Evolutionary conservation across 2,888 invertebrate genomes (phyloP), one percentile per base, ranked within the genome.

Genomic region (Campopleginae sp.): DNA sequence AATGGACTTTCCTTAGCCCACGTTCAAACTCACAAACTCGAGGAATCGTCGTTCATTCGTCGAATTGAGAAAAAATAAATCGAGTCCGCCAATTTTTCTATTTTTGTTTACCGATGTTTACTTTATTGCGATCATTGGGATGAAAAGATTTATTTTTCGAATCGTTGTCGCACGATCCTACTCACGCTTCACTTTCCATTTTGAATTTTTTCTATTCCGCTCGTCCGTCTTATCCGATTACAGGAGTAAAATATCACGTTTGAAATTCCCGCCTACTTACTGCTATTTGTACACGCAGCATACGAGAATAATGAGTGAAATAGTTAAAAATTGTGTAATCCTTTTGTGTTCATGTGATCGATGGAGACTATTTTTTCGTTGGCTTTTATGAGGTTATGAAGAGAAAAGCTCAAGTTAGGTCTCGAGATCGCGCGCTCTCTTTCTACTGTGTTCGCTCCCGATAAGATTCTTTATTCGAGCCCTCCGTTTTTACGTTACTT

Each of bases 351-450:
- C 8, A 8, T 65, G n/a, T 38, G n/a, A 58, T 72, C 38, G 7
- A 23, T n/a, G 23, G 23, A 42, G 23, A 38, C 10, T 14, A 71
- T 80, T 83, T 82, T 33, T 48, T 61, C 42, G 65, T 44, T 78
- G 78, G 80, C 85, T 85, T 66, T 65, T 82, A 58, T 79, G 83
- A 19, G 61, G 17, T 23, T 42, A 31, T 38, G 23, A n/a, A 54
- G 38, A 74, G 19, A 44, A 68, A n/a, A 5, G 58, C 70, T 65
- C 72, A 84, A 74, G 75, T 76, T 78, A 75, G 63, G 71, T 84
- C 81, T 84, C 66, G 61, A 78, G 72, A 23, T 58, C 61, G 8
- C 48, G 72, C 33, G 54, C 17, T 71, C 77, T 71, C 70, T 66
- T 61, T 65, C 12, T 42, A 54, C 44, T 12, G n/a, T 23, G 54